Conservation (phyloP, 2,113 vertebrate species). For the Apteryx mantelli region DNA sequence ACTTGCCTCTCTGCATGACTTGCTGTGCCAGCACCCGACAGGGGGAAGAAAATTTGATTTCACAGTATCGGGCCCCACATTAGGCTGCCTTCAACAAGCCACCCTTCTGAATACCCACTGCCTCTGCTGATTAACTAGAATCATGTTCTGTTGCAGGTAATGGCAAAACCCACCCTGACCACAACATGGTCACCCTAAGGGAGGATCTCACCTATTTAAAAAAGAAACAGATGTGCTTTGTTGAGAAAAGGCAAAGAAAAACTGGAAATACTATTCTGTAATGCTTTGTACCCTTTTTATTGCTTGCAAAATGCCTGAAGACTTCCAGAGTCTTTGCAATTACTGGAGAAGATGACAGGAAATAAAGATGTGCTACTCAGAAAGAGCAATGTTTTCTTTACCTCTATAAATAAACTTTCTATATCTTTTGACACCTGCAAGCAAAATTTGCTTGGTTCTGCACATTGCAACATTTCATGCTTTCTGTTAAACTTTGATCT, state of each 20-base stretch:
- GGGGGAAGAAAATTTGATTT: neutral
- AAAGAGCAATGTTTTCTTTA: conserved; percentile 5
- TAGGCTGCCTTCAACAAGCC: neutral
- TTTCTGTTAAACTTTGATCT: conserved; percentile 14
- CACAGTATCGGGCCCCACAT: neutral
- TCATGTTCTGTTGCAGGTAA: neutral
- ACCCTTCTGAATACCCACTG: rapidly evolving
- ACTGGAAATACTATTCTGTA: neutral
- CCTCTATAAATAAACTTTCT: neutral
- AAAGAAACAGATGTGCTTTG: neutral
- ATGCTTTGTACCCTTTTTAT: neutral
- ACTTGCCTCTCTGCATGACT: neutral
- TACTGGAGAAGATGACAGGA: neutral
- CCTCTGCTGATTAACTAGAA: neutral
- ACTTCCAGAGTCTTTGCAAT: neutral
- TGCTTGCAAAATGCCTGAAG: neutral
- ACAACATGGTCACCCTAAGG: neutral
- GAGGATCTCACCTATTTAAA: neutral
- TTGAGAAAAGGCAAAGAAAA: neutral
- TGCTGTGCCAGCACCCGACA: neutral
- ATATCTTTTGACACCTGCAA: conserved; percentile 12
- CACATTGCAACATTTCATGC: neutral
- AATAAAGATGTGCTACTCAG: conserved; percentile 14
- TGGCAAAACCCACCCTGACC: neutral
- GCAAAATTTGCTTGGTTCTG: neutral